These are phyloP conservation scores for Apodemus speciosus DNA, from an alignment of 2,113 vertebrate genomes.

Conservation along the genomic window DNA sequence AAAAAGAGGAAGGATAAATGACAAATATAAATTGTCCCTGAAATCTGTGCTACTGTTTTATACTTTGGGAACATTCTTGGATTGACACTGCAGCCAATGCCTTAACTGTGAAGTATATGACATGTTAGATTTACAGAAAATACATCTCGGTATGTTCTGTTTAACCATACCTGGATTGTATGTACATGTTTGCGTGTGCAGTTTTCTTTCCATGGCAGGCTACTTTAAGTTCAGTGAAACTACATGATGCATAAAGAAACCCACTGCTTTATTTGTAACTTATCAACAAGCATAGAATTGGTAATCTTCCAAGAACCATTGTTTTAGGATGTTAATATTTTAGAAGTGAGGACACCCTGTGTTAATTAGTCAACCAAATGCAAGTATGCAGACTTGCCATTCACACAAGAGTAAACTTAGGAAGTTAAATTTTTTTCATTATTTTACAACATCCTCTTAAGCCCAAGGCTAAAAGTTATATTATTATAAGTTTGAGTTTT, in stretches of 20 bases:
- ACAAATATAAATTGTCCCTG: background rate
- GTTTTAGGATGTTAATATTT: slow-evolving; percentile 70
- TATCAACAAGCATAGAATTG: slow-evolving; percentile 58
- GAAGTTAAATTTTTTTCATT: background rate
- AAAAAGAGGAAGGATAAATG: accelerated
- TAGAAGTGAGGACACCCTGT: slow-evolving; percentile 43
- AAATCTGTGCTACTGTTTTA: background rate
- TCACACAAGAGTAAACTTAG: background rate
- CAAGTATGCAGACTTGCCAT: slow-evolving; percentile 15
- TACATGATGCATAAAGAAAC: slow-evolving; percentile 10
- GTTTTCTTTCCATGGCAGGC: slow-evolving; percentile 53
- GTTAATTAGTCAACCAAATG: slow-evolving; percentile 62
- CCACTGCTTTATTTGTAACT: slow-evolving; percentile 54
- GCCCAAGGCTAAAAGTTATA: background rate
- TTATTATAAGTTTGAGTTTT: background rate
- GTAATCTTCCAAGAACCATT: slow-evolving; percentile 43
- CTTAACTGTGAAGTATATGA: slow-evolving; percentile 13
- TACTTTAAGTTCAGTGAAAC: slow-evolving; percentile 34
- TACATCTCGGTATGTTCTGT: slow-evolving; percentile 17
- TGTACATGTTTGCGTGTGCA: background rate
- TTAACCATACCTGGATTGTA: background rate
- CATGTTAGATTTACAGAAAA: slow-evolving; percentile 56
- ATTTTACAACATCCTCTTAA: slow-evolving; percentile 11
- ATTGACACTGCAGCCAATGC: slow-evolving; percentile 36
- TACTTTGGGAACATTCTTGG: slow-evolving; percentile 27